Conservation (phyloP, 2,888 invertebrate genomes). For the Oxyscelio sp. region DNA sequence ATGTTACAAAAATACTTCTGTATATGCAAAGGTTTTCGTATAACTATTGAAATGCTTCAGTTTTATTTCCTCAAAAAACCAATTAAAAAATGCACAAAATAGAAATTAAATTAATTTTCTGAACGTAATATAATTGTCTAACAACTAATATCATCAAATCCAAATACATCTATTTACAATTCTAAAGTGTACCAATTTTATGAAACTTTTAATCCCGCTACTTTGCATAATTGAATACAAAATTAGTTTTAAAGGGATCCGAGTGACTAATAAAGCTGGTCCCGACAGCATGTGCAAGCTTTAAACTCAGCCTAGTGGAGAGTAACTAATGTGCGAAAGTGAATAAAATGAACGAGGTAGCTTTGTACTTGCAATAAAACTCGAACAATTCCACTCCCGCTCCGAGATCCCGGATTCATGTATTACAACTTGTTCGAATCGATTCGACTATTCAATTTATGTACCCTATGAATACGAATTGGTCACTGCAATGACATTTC, state of each 20-base stretch:
- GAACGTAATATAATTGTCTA: no score
- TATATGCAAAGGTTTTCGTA: no score
- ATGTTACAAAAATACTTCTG: no score
- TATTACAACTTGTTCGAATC: constrained; percentile 50
- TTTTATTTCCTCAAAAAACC: no score
- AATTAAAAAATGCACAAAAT: no score
- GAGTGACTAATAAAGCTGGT: constrained; percentile 58
- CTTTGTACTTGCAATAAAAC: constrained; percentile 85
- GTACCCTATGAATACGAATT: constrained; percentile 39
- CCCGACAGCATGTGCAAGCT: constrained; percentile 71
- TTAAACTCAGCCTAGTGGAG: constrained; percentile 84
- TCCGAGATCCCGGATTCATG: constrained; percentile 32
- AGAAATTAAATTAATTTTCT: no score
- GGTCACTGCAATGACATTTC: constrained; percentile 60
- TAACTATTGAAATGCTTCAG: no score
- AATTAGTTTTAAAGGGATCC: constrained; percentile 30
- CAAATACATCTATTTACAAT: no score
- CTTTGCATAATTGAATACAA: neutral
- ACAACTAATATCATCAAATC: no score
- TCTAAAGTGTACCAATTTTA: neutral
- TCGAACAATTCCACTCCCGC: constrained; percentile 78
- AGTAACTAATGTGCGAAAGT: constrained; percentile 88
- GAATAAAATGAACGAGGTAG: constrained; percentile 84
- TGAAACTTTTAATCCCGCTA: neutral
- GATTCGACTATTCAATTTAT: constrained; percentile 54